Evolutionary conservation across 2,797 vertebrate genomes (phyloP), one percentile per base, ranked within the genome.

Genomic region (Arremon aurantiirostris): DNA sequence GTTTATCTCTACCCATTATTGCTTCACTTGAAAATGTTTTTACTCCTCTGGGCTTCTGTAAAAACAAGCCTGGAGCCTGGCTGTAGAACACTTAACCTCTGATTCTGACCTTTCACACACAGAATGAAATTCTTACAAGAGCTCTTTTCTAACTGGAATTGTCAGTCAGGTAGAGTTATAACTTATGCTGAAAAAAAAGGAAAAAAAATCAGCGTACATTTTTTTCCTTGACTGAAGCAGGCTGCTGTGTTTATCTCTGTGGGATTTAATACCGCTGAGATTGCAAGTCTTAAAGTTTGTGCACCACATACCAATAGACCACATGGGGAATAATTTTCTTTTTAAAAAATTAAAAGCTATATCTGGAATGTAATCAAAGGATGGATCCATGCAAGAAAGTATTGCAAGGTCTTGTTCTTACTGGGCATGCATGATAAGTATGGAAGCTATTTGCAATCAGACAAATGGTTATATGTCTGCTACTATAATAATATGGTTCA

Each of bases 31-130:
- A 85, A 80, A 44, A 85, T 32, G 18, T 10, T 89, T 90, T 92
- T 82, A 13, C 28, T 94, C 88, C 86, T 94, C 26, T 73, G 81
- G 53, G 88, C 32, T 92, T 84, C 47, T 87, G n/a, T 90, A 94
- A 80, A 81, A 86, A 66, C 34, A 79, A 93, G 64, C 60, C 75
- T 61, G 42, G 60, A 89, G 81, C 56, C 26, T 95, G 91, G 32
- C 49, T 92, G 57, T 50, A 87, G 71, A 94, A 77, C 27, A n/a
- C 71, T 92, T 93, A 95, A 80, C 92, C 81, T 95, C 80, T 95
- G 71, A 66, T 90, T 92, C 71, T 94, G 86, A 96, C 92, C 89
- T 89, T 89, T 86, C 41, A 46, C 49, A 80, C 35, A 71, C 0
- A 3, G 53, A 35, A 90, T 77, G 60, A 90, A 93, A 94, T 94